These are phyloP conservation scores for Pterostichus niger DNA, from an alignment of 2,888 invertebrate species.

Conservation along the genomic window DNA sequence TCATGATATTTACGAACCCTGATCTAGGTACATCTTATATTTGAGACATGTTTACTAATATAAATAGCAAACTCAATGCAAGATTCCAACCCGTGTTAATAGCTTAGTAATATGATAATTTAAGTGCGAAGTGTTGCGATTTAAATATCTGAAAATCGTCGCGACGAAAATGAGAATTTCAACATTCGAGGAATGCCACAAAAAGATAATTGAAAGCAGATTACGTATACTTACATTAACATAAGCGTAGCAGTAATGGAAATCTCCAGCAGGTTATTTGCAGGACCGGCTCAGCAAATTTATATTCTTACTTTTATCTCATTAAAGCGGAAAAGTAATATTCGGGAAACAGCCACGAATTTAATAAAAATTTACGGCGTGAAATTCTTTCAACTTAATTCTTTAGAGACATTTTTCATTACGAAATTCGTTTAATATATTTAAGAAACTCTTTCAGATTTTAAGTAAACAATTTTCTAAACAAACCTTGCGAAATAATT, in stretches of 20 bases:
- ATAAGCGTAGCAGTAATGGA: constrained; percentile 49
- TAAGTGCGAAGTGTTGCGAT: too few relatives aligned
- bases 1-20: too few relatives aligned
- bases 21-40: too few relatives aligned
- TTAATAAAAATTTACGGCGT: background rate
- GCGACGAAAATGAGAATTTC: too few relatives aligned
- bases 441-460: background rate
- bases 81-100: too few relatives aligned
- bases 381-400: background rate
- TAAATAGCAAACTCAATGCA: too few relatives aligned
- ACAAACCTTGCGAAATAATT: background rate
- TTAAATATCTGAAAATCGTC: too few relatives aligned
- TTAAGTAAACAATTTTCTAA: background rate
- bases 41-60: too few relatives aligned
- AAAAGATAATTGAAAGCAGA: constrained; percentile 49
- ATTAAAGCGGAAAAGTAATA: background rate
- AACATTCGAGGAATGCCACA: background rate
- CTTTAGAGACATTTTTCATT: background rate
- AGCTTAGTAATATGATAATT: too few relatives aligned
- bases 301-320: constrained; percentile 17
- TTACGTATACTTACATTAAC: constrained; percentile 49
- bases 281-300: constrained; percentile 2
- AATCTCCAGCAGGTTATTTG: constrained; percentile 28
- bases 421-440: background rate
- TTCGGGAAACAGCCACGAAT: background rate